A percentile compares a stretch with the other conserved stretches of the same genome.
phyloP scores from a whole-genome alignment of 2,888 invertebrate genomes.

The Malacosoma neustria region DNA sequence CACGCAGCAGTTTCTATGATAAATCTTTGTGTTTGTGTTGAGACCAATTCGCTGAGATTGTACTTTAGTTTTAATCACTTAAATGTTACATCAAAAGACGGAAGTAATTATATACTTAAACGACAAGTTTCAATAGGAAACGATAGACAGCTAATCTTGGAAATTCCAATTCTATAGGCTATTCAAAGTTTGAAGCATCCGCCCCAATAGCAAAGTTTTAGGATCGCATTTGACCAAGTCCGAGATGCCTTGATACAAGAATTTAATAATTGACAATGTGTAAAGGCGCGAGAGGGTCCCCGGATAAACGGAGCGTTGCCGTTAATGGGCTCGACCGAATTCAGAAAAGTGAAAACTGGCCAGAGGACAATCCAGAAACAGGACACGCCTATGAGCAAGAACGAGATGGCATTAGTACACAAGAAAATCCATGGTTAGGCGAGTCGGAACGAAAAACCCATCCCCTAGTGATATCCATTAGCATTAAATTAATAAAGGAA shows the following conservation, averaged over 20 bases:
- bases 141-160: not conserved
- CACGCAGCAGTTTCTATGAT: too few species aligned
- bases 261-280: conserved; percentile 45
- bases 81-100: too few species aligned
- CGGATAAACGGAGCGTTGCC: conserved; percentile 46
- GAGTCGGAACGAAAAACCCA: not conserved
- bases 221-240: not conserved
- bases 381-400: not conserved
- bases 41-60: too few species aligned
- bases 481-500: conserved; percentile 17
- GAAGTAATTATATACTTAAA: too few species aligned
- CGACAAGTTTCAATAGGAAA: too few species aligned
- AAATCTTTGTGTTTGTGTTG: too few species aligned
- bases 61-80: too few species aligned
- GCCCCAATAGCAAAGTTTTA: not conserved
- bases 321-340: conserved; percentile 64
- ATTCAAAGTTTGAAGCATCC: not conserved
- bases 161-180: not conserved
- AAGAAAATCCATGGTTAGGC: not conserved
- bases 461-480: conserved; percentile 19
- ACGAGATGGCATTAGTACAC: not conserved
- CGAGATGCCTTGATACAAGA: not conserved
- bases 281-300: conserved; percentile 48
- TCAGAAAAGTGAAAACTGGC: conserved; percentile 61
- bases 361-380: conserved; percentile 10